phyloP scores from a whole-genome alignment of 1,140 invertebrate genomes.

The Megathymus violae region DNA sequence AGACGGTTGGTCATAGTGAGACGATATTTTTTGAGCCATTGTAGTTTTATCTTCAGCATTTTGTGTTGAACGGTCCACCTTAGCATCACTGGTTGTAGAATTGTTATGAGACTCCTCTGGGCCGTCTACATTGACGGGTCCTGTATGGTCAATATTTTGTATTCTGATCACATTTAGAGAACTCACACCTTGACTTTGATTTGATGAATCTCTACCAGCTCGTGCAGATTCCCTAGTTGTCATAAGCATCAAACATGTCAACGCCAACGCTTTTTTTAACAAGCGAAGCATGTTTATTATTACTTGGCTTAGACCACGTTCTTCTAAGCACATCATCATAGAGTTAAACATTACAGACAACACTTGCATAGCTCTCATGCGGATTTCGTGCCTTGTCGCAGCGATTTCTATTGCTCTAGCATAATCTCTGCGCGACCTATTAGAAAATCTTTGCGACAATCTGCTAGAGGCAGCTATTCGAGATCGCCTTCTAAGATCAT shows the following conservation, averaged over 20 bases:
- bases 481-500: slow-evolving; percentile 58
- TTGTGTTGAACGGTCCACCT: slow-evolving; percentile 42
- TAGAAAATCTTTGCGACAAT: slow-evolving; percentile 53
- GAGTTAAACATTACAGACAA: slow-evolving; percentile 80
- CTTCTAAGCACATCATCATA: slow-evolving; percentile 82
- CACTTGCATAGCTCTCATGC: slow-evolving; percentile 79
- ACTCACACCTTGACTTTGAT: slow-evolving; percentile 50
- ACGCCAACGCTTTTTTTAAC: slow-evolving; percentile 75
- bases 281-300: slow-evolving; percentile 78
- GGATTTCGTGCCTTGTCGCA: slow-evolving; percentile 74
- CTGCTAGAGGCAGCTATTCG: slow-evolving; percentile 56
- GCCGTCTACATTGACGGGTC: slow-evolving; percentile 67
- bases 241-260: slow-evolving; percentile 80
- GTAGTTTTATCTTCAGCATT: slow-evolving; percentile 11
- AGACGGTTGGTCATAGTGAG: slow-evolving; percentile 19
- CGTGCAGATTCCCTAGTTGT: slow-evolving; percentile 60
- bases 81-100: slow-evolving; percentile 39
- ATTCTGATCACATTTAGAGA: slow-evolving; percentile 64
- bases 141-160: slow-evolving; percentile 66
- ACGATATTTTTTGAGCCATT: slow-evolving; percentile 3
- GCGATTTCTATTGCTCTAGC: slow-evolving; percentile 70
- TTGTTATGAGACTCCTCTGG: slow-evolving; percentile 54
- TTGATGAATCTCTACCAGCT: slow-evolving; percentile 44
- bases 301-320: slow-evolving; percentile 70
- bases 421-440: slow-evolving; percentile 60